Base-by-base conservation (phyloP, 2,888 invertebrate species). In the Spilarctia lutea region DNA sequence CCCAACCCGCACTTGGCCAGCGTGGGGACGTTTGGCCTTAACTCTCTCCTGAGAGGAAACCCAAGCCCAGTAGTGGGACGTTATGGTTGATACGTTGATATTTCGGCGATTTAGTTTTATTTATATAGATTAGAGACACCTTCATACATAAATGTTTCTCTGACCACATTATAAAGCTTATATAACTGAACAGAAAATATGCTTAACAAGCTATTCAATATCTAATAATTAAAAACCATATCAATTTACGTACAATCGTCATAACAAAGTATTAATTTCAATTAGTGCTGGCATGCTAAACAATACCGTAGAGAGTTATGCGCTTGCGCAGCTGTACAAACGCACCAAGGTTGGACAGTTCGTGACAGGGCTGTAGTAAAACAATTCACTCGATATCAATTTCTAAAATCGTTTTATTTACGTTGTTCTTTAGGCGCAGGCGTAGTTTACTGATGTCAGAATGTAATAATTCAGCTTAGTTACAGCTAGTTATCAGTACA, bases 321-420 rank as follows among this genome's bases (percentile, higher is more conserved):
- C 81, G 84, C 79, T 79, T 70, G 73, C 78, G 81, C 92, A 92
- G 92, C 92, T 93, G 92, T 86, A 87, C 88, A 91, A 92, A 92
- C 86, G 80, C 85, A 82, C 85, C 90, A 92, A 91, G 92, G 92
- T 86, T 89, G 85, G 81, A 83, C 85, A 79, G 80, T 79, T 89
- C 87, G 86, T 88, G 88, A 88, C 88, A 85, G 79, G 81, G 79
- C 78, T 74, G 83, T 76, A 77, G 81, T 81, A 81, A n/a, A 84
- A 84, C 84, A 83, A 84, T 84, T 84, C 84, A 83, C 84, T 83
- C 67, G 79, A 67, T 82, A 84, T 86, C 81, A 81, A 79, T 80
- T 80, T 79, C 81, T 75, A 79, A 82, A 83, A 82, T 79, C 85
- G 81, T 76, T 83, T 80, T 81, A 83, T 84, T 84, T 84, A 83